phyloP scores from a whole-genome alignment of 2,797 vertebrate genomes.

The Cichlasoma orientale region DNA sequence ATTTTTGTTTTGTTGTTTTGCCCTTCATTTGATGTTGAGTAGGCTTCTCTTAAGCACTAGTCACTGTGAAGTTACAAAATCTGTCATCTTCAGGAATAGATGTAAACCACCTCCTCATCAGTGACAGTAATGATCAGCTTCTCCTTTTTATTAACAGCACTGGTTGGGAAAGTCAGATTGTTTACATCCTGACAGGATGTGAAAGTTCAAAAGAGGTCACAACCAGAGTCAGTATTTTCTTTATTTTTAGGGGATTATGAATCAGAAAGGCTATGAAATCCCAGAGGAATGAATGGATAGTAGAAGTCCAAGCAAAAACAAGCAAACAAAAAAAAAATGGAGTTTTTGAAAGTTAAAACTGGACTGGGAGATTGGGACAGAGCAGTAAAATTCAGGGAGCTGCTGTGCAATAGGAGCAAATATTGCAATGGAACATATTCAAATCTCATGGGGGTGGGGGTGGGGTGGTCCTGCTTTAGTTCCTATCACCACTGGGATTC shows the following conservation, averaged over 20 bases:
- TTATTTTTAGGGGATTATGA: background rate
- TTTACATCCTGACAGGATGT: background rate
- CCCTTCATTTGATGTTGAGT: background rate
- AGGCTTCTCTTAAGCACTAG: background rate
- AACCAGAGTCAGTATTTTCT: background rate
- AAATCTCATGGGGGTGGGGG: background rate
- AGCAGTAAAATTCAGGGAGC: background rate
- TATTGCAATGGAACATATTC: background rate
- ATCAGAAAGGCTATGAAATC: background rate
- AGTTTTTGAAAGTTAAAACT: background rate
- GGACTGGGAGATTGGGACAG: background rate
- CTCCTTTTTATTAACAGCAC: background rate
- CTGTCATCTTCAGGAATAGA: background rate
- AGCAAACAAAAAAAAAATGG: background rate
- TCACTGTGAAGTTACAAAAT: background rate
- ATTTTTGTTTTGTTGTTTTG: background rate
- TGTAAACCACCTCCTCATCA: background rate
- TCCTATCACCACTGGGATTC: no score
- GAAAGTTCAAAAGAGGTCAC: background rate
- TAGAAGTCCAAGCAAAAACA: background rate
- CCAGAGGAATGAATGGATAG: no score
- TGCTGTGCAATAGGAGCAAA: background rate
- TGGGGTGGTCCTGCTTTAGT: no score
- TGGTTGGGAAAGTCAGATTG: background rate
- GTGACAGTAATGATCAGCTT: background rate